Conservation (phyloP, 2,888 invertebrate species). For the Diaperis boleti region DNA sequence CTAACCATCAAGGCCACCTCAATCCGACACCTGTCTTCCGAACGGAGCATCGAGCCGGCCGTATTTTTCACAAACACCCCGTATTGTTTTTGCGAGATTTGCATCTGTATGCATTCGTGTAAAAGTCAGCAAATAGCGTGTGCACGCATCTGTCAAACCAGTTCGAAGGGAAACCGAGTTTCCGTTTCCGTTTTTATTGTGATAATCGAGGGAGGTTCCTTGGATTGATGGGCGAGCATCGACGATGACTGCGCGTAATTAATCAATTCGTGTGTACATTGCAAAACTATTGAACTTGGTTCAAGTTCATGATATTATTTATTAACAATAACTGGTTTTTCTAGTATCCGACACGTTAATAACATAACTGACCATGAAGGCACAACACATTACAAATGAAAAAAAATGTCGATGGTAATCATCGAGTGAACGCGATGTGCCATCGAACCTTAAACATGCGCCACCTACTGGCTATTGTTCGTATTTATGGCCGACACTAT, state of each 20-base stretch:
- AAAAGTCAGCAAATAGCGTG: not conserved
- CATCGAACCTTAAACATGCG: conserved; percentile 9
- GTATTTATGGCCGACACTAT: not conserved
- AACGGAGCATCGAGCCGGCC: not conserved
- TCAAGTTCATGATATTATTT: conserved; percentile 57
- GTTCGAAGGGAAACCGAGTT: conserved; percentile 42
- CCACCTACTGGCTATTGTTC: conserved; percentile 1
- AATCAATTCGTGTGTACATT: not conserved
- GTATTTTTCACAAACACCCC: conserved; percentile 11
- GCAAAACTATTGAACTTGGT: conserved; percentile 54
- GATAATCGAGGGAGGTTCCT: conserved; percentile 1
- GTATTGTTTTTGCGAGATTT: conserved; percentile 10
- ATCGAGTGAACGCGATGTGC: not conserved
- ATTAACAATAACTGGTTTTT: conserved; percentile 56
- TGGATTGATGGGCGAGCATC: conserved; percentile 10
- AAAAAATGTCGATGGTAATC: conserved; percentile 13
- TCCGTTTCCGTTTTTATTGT: conserved; percentile 21
- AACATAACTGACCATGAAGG: conserved; percentile 41
- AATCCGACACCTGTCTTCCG: conserved; percentile 20
- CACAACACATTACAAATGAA: conserved; percentile 4
- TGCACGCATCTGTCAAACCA: conserved; percentile 38
- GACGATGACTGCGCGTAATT: conserved; percentile 2
- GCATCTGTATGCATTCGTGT: conserved; percentile 3
- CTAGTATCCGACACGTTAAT: conserved; percentile 43
- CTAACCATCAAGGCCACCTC: conserved; percentile 34